Percentiles rank a stretch among this genome's conserved stretches.
Conservation (phyloP, 1,140 invertebrate species). For the Platorchestia sp. region DNA sequence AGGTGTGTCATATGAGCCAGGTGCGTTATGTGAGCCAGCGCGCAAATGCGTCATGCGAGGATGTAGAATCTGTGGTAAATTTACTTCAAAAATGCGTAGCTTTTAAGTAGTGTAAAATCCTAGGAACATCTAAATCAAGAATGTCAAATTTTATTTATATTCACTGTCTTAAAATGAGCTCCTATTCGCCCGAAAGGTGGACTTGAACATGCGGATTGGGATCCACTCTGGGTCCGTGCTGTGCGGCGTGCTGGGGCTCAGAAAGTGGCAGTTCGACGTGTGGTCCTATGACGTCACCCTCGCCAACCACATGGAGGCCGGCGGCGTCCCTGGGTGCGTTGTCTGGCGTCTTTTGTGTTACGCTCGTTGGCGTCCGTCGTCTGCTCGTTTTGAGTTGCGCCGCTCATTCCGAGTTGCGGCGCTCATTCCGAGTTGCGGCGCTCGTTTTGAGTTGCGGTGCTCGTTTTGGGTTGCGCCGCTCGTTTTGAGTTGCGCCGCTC, state of each 20-base stretch:
- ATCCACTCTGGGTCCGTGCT: constrained; percentile 95
- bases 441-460: too few relatives aligned
- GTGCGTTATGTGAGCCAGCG: background rate
- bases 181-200: constrained; percentile 76
- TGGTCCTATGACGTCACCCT: constrained; percentile 98
- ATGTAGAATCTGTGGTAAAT: background rate
- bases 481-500: too few relatives aligned
- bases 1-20: background rate
- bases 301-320: constrained; percentile 97
- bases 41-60: too few relatives aligned
- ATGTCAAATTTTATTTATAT: background rate
- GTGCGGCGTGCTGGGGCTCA: constrained; percentile 92
- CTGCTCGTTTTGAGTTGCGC: too few relatives aligned
- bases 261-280: constrained; percentile 97
- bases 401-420: too few relatives aligned
- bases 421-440: too few relatives aligned
- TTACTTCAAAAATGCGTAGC: background rate
- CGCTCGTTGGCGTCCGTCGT: background rate
- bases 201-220: constrained; percentile 95
- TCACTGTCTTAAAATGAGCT: background rate
- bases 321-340: constrained; percentile 88
- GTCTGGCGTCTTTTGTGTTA: background rate
- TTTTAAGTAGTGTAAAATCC: too few relatives aligned
- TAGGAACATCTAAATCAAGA: background rate
- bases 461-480: too few relatives aligned